Percentiles rank a stretch among this genome's conserved stretches.
Evolutionary conservation across 2,888 invertebrate genomes (phyloP).

Genomic region (Acronicta alni): DNA sequence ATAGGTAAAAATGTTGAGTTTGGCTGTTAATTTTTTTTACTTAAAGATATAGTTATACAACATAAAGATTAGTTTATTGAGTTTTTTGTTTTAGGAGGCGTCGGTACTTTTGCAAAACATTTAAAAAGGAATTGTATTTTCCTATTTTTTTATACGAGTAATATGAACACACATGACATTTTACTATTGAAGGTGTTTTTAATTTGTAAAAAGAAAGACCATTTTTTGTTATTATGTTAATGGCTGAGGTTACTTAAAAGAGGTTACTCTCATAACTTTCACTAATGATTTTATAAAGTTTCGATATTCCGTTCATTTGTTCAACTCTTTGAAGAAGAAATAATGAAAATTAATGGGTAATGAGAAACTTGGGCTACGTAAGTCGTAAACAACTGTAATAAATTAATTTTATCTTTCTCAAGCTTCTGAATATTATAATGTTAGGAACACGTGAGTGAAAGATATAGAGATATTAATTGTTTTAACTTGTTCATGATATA

Average conservation of each 20-base stretch:
- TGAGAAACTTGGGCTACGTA: constrained; percentile 24
- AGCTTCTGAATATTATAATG: constrained; percentile 24
- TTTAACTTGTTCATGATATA: too few relatives aligned
- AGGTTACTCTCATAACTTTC: not conserved
- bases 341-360: constrained; percentile 34
- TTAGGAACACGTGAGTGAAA: constrained; percentile 6
- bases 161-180: too few relatives aligned
- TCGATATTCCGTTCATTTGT: constrained; percentile 31
- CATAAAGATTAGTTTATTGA: too few relatives aligned
- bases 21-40: too few relatives aligned
- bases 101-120: too few relatives aligned
- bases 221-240: not conserved
- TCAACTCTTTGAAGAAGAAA: constrained; percentile 23
- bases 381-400: constrained; percentile 32
- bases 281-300: constrained; percentile 9
- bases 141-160: too few relatives aligned
- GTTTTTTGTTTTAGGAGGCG: too few relatives aligned
- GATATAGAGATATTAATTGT: too few relatives aligned
- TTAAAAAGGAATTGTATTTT: too few relatives aligned
- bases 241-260: not conserved
- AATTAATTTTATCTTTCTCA: constrained; percentile 22
- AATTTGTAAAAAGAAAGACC: not conserved
- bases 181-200: not conserved
- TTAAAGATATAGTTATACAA: too few relatives aligned
- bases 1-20: too few relatives aligned